Evolutionary conservation across 2,113 vertebrate genomes (phyloP), one percentile per base, ranked within the genome.

Genomic region (Nesoenas mayeri): DNA sequence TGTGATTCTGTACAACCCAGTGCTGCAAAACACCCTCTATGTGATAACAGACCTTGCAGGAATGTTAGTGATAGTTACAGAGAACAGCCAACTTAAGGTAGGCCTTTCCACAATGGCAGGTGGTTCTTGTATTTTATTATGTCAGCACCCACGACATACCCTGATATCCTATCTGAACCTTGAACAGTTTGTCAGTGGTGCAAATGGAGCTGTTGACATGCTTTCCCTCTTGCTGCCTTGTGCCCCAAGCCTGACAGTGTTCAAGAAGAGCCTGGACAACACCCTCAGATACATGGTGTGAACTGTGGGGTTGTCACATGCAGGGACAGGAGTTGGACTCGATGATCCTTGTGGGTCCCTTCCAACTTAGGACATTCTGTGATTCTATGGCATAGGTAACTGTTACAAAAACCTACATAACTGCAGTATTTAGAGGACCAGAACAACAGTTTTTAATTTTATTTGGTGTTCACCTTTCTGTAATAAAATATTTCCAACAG

Each of bases 101-200:
- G 85, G 70, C 19, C 86, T 96, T 67, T 60, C 24, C 17, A 54
- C 5, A 5, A 15, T 9, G 47, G 79, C 88, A 87, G 62, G n/a
- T 85, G 75, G 64, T 96, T 97, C 61, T 97, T 48, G 7, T 93
- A 58, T 87, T 97, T 95, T 92, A 87, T 95, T 61, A 54, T 56
- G n/a, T 89, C 83, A 93, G 89, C 94, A 93, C 66, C 86, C 96
- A 62, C 91, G 91, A 44, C 88, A 79, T 88, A 71, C 66, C 61
- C 74, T 78, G 65, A 47, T 80, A 62, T 3, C 80, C 19, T 6
- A 14, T 60, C 91, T 69, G 75, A 94, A 74, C 89, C 84, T 29
- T 74, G 78, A 92, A 74, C 80, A 79, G 57, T 93, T 94, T 85
- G 75, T 58, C 36, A 92, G 73, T 71, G 89, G 81, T 96, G 89